Base-by-base conservation (phyloP, 2,888 invertebrate genomes). In the Acholoe squamosa region DNA sequence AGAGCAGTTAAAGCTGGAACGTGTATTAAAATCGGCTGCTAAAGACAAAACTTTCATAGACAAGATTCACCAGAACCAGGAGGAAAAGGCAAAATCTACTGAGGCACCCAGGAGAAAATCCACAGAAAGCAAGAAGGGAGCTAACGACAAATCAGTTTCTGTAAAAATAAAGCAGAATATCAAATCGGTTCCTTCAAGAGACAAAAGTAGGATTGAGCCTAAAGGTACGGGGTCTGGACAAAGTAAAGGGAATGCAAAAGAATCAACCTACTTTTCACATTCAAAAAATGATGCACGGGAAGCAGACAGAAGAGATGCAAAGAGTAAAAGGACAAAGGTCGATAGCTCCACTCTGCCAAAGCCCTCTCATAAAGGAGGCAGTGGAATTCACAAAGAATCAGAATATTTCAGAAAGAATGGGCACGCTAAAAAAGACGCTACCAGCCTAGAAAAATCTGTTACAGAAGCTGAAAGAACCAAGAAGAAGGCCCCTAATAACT, bases 1-100 rank as follows among this genome's bases (percentile, higher is more conserved):
- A 28, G 54, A 86, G 7, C 86, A 86, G 33, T 54, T 86, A 12
- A 86, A 86, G 33, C 25, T 86, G 25, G 86, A 86, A 28, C 52
- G 86, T 5, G 86, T 86, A 10, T 28, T 86, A 54, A 52, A 86
- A 19, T 52, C 54, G 52, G 86, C 31, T 19, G 7, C 84, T 10
- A 34, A 33, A 22, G 84, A 84, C n/a, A 22, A 0, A 14, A 84
- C 84, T 1, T 3, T 84, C 5, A n/a, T 84, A 71, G 71, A 71
- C 19, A 71, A 71, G 25, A 28, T 28, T 28, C 19, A 71, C 5
- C 14, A 0, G 3, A 71, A n/a, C 14, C 3, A 28, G 7, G 28
- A 71, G 25, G 5, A 28, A 28, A 71, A n/a, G 28, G 28, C 0
- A 5, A 25, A 71, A 14, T 28, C 71, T 28, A 34, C 34, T 16